Base-by-base conservation (phyloP, 2,888 invertebrate species). In the Loripinus fragilis region DNA sequence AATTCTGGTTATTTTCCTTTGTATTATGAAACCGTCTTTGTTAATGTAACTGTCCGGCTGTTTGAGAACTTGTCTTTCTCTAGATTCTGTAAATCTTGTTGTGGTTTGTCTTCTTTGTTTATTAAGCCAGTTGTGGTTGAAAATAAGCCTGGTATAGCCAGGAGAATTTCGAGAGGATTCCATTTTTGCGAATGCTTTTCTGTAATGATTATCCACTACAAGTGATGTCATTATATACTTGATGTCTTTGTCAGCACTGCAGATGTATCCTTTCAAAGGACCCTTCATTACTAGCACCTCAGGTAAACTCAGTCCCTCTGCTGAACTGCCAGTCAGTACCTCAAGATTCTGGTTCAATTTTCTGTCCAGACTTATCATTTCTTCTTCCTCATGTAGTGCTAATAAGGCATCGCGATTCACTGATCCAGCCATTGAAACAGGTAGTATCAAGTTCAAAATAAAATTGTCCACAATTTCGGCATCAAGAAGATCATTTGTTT, bases 341-440 rank as follows among this genome's bases (percentile, higher is more conserved):
- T 66, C 66, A 2, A 20, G 38, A 23, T 41, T 66, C 3, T 25
- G 10, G 0, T 66, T 1, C 3, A 41, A 38, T 7, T 15, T 2
- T n/a, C n/a, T 38, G 41, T 12, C 15, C 8, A 7, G 12, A 17
- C 7, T 12, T 1, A 15, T 20, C n/a, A 67, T 17, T 23, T 7
- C 35, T 38, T 66, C 33, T 33, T 17, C 28, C 23, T 20, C 38
- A 35, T 50, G 2, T 20, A 30, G n/a, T 17, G 8, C n/a, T 35
- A 17, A 17, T 25, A 50, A 8, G 5, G 66, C 28, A 1, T n/a
- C 30, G 2, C 33, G 38, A 17, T 25, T 66, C 15, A 66, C 8
- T n/a, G 45, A 66, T 0, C 73, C 73, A 17, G 73, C 73, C 66
- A 73, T 38, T 35, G 66, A 66, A 5, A 66, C n/a, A 8, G 73